These are phyloP conservation scores for Latrodectus elegans DNA, from an alignment of 2,888 invertebrate genomes.

Conservation along the genomic window DNA sequence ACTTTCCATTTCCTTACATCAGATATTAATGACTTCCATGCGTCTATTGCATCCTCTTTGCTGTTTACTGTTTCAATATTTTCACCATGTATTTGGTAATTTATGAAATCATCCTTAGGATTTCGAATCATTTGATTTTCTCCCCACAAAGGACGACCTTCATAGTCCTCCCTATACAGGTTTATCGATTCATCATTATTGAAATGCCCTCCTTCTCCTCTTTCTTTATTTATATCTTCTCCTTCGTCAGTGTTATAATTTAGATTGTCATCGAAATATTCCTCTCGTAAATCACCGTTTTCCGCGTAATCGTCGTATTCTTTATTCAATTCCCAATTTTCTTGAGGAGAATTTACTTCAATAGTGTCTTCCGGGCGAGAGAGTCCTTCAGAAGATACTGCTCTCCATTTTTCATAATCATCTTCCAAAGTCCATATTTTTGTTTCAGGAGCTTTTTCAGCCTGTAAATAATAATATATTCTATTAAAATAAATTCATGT, in stretches of 20 bases:
- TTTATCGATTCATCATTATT: background rate
- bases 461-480: constrained; percentile 23
- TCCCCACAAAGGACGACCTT: constrained; percentile 45
- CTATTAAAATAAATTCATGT: background rate
- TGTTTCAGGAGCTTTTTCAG: background rate
- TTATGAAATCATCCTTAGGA: background rate
- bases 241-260: constrained; percentile 10
- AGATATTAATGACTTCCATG: constrained; percentile 48
- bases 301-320: constrained; percentile 45
- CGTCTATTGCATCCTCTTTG: constrained; percentile 51
- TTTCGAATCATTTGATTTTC: constrained; percentile 34
- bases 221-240: constrained; percentile 29
- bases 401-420: constrained; percentile 57
- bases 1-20: constrained; percentile 31
- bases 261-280: background rate
- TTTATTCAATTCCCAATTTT: constrained; percentile 11
- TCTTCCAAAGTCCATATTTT: constrained; percentile 59
- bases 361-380: background rate
- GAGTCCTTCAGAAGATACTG: constrained; percentile 43
- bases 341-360: constrained; percentile 22
- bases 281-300: background rate
- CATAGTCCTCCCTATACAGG: constrained; percentile 16
- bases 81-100: background rate
- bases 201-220: constrained; percentile 8
- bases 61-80: constrained; percentile 36